phyloP scores from a whole-genome alignment of 2,113 vertebrate species.

The Pluvialis apricaria region DNA sequence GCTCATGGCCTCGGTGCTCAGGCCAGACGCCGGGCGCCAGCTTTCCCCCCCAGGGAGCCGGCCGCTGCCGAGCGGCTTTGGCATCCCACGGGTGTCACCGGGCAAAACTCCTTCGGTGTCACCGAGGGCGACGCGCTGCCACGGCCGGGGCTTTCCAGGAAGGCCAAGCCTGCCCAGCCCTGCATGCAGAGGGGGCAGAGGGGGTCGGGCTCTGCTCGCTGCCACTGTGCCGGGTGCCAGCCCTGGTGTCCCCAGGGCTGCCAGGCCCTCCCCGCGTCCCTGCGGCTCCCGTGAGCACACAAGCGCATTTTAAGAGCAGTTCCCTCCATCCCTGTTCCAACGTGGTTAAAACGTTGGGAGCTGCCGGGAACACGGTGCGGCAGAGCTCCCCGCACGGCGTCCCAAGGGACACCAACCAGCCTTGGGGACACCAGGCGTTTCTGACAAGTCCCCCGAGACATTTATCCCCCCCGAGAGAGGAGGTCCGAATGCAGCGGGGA shows the following conservation, averaged over 20 bases:
- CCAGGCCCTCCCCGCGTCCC: neutral
- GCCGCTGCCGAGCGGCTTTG: neutral
- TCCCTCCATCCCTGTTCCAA: neutral
- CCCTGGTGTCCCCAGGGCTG: neutral
- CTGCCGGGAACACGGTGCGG: accelerated
- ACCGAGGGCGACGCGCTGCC: accelerated
- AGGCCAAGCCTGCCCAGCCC: accelerated
- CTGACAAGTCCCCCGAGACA: neutral
- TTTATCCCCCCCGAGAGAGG: neutral
- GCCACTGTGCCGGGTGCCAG: neutral
- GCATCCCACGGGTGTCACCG: accelerated
- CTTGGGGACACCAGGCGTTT: neutral
- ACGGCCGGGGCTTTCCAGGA: accelerated
- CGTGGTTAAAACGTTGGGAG: accelerated
- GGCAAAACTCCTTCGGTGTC: neutral
- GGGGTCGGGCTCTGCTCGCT: neutral
- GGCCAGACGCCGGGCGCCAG: neutral
- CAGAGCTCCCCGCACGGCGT: neutral
- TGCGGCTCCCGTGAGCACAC: accelerated
- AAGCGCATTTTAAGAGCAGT: neutral
- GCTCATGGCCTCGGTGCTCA: accelerated
- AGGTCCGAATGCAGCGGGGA: accelerated
- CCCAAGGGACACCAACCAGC: neutral
- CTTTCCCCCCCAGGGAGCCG: neutral
- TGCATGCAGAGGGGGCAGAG: neutral